Conservation (phyloP, 2,113 vertebrate genomes). For the Triplophysa tibetana region DNA sequence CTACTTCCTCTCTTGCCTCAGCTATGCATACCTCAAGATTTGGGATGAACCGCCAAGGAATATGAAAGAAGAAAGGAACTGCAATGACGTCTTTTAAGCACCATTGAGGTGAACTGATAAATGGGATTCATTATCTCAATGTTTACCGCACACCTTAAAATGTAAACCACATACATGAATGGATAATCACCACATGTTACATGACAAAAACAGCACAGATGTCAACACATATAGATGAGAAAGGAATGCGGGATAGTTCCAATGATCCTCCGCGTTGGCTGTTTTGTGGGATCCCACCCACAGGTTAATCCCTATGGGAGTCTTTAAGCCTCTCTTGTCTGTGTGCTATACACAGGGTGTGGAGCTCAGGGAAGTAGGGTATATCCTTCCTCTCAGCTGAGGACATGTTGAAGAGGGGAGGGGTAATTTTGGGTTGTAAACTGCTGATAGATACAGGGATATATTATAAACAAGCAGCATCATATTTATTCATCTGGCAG, state of each 20-base stretch:
- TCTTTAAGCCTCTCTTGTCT: slow-evolving; percentile 60
- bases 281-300: slow-evolving; percentile 57
- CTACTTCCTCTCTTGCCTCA: slow-evolving; percentile 64
- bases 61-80: background rate
- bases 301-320: slow-evolving; percentile 54
- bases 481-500: background rate
- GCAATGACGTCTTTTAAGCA: too few relatives aligned
- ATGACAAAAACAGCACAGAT: too few relatives aligned
- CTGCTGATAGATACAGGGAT: background rate
- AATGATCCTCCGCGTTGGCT: slow-evolving; percentile 12
- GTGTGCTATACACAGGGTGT: slow-evolving; percentile 57
- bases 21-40: slow-evolving; percentile 30
- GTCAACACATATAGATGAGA: background rate
- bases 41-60: slow-evolving; percentile 4
- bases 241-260: slow-evolving; percentile 13
- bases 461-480: background rate
- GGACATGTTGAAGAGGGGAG: slow-evolving; percentile 62
- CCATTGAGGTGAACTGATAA: background rate
- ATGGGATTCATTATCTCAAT: background rate
- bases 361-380: slow-evolving; percentile 70
- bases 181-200: too few relatives aligned
- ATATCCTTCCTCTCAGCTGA: slow-evolving; percentile 72
- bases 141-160: too few relatives aligned
- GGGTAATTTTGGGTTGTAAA: background rate
- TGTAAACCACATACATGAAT: too few relatives aligned